These are phyloP conservation scores for Pollenia angustigena DNA, from an alignment of 2,888 invertebrate species.

Conservation along the genomic window DNA sequence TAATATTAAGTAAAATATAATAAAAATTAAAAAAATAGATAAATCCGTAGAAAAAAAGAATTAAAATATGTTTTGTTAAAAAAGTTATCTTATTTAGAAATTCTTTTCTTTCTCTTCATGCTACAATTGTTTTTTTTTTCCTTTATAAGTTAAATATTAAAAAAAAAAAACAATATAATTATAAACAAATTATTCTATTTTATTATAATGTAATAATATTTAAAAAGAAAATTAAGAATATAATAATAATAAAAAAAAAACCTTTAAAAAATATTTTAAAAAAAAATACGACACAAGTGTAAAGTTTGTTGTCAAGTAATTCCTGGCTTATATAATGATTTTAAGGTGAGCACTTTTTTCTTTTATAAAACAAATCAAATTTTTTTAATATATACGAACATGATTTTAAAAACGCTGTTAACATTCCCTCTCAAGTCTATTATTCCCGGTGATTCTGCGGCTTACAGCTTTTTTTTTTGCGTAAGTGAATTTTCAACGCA, in stretches of 20 bases:
- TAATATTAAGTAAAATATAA: conserved; percentile 8
- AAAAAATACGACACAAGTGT: not conserved
- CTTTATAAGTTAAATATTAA: conserved; percentile 44
- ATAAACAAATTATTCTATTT: conserved; percentile 63
- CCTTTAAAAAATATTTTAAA: conserved; percentile 26
- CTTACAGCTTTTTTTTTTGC: too few species aligned
- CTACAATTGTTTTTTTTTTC: conserved; percentile 27
- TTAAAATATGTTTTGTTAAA: conserved; percentile 17
- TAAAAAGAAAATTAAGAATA: conserved; percentile 41
- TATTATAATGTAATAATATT: conserved; percentile 69
- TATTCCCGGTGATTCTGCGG: too few species aligned
- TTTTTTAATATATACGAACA: too few species aligned
- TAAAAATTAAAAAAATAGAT: too few species aligned
- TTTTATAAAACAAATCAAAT: too few species aligned
- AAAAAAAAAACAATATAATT: conserved; percentile 38
- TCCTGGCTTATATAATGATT: too few species aligned
- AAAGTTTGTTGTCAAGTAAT: not conserved
- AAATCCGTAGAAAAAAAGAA: conserved; percentile 8
- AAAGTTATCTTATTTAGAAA: conserved; percentile 3
- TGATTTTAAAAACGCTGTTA: too few species aligned
- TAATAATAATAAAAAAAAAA: conserved; percentile 47
- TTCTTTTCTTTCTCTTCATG: conserved; percentile 4
- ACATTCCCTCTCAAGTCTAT: too few species aligned
- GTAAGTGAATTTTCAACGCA: too few species aligned
- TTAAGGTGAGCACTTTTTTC: too few species aligned